These are phyloP conservation scores for Drosophila bocki DNA, from an alignment of 1,140 invertebrate species.

Conservation along the genomic window DNA sequence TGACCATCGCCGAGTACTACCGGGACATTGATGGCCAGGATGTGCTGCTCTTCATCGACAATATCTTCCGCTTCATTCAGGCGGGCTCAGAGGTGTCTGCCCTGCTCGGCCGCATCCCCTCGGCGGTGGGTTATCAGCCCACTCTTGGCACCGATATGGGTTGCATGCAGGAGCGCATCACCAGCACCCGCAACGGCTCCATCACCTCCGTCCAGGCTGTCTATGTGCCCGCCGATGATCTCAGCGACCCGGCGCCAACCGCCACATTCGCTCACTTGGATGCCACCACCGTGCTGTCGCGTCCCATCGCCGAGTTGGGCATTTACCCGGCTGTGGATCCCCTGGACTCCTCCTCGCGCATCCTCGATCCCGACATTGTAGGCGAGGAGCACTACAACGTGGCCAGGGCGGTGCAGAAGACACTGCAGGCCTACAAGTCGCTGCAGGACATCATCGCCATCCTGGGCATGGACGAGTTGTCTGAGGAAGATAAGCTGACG, in stretches of 20 bases:
- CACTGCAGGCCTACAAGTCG: constrained; percentile 92
- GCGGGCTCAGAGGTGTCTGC: constrained; percentile 94
- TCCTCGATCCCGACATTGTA: constrained; percentile 93
- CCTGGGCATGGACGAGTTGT: constrained; percentile 94
- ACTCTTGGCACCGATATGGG: constrained; percentile 93
- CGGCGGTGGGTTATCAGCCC: constrained; percentile 93
- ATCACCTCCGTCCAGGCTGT: constrained; percentile 94
- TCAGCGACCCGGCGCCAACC: constrained; percentile 94
- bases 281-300: constrained; percentile 93
- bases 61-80: constrained; percentile 94
- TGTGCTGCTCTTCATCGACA: constrained; percentile 96
- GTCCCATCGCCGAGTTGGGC: constrained; percentile 93
- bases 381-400: constrained; percentile 92
- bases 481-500: constrained; percentile 93
- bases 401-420: constrained; percentile 92
- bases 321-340: constrained; percentile 95
- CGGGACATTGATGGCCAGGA: constrained; percentile 96
- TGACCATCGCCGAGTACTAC: constrained; percentile 94
- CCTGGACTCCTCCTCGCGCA: constrained; percentile 92
- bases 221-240: constrained; percentile 94
- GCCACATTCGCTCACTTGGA: constrained; percentile 95
- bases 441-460: constrained; percentile 94
- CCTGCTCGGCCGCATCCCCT: constrained; percentile 92
- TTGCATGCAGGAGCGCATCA: constrained; percentile 93
- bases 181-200: constrained; percentile 92